Evolutionary conservation across 1,140 invertebrate genomes (phyloP).

Genomic region (Augochlora pura): DNA sequence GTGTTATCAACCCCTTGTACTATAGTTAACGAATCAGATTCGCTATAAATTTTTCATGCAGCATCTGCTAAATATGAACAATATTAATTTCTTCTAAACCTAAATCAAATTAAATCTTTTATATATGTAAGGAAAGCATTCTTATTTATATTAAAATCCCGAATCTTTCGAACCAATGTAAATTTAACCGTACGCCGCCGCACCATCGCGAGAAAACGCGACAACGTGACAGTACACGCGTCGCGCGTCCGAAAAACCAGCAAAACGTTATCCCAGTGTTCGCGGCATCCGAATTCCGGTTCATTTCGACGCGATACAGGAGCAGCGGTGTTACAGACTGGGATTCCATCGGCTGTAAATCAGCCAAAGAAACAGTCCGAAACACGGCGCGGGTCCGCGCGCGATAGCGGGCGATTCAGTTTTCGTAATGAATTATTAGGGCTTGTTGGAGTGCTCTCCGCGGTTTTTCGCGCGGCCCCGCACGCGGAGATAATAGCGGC

Average conservation of each 20-base stretch:
- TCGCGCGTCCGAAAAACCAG: not conserved
- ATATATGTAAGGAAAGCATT: no score
- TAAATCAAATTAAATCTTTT: no score
- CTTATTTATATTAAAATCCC: no score
- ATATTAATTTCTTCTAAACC: no score
- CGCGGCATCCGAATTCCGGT: not conserved
- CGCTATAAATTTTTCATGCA: no score
- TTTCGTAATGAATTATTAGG: constrained; percentile 27
- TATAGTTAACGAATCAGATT: no score
- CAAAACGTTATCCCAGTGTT: not conserved
- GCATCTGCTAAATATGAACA: no score
- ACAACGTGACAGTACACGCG: not conserved
- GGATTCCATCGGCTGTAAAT: constrained; percentile 30
- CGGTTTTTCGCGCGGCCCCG: constrained; percentile 35
- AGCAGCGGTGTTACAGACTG: constrained; percentile 23
- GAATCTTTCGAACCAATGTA: no score
- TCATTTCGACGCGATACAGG: constrained; percentile 1
- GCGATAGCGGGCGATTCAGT: constrained; percentile 26
- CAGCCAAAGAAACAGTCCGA: constrained; percentile 22
- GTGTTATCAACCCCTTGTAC: no score
- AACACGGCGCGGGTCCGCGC: not conserved
- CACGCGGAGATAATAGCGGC: constrained; percentile 21
- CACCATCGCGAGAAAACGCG: not conserved
- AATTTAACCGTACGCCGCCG: no score
- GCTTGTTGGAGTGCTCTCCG: constrained; percentile 20